Conservation (phyloP, 2,113 vertebrate species). For the Corythoichthys intestinalis region DNA sequence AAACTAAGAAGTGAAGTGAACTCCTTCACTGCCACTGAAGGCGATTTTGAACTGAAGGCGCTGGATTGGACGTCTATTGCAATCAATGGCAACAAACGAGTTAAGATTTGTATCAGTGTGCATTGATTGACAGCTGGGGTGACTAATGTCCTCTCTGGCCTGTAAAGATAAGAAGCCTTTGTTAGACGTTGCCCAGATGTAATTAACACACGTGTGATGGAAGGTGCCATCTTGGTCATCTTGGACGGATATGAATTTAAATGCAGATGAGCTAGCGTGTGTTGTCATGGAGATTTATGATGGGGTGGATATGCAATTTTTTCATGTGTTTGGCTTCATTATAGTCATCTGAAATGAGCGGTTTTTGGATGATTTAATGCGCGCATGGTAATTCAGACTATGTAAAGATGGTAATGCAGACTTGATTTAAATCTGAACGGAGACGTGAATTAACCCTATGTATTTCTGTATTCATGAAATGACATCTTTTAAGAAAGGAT, state of each 20-base stretch:
- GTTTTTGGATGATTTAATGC: neutral
- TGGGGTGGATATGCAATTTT: neutral
- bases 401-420: neutral
- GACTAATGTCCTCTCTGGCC: neutral
- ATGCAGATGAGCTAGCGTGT: neutral
- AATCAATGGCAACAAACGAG: too few relatives aligned
- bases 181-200: neutral
- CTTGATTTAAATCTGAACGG: too few relatives aligned
- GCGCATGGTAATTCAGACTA: neutral
- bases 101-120: neutral
- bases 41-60: too few relatives aligned
- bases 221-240: constrained; percentile 1
- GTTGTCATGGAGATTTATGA: neutral
- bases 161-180: neutral
- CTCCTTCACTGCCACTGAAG: too few relatives aligned
- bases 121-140: neutral
- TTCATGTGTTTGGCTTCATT: neutral
- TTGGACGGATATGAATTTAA: neutral
- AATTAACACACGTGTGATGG: constrained; percentile 1
- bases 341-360: neutral
- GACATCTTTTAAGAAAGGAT: too few relatives aligned
- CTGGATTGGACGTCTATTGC: too few relatives aligned
- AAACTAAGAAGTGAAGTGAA: neutral
- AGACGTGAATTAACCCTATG: too few relatives aligned
- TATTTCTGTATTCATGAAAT: too few relatives aligned